A percentile compares a stretch with the other conserved stretches of the same genome.
Evolutionary conservation across 37 sponge, comb jelly and placozoan genomes (phyloP).

Genomic region (Cladorhizidae sp.): DNA sequence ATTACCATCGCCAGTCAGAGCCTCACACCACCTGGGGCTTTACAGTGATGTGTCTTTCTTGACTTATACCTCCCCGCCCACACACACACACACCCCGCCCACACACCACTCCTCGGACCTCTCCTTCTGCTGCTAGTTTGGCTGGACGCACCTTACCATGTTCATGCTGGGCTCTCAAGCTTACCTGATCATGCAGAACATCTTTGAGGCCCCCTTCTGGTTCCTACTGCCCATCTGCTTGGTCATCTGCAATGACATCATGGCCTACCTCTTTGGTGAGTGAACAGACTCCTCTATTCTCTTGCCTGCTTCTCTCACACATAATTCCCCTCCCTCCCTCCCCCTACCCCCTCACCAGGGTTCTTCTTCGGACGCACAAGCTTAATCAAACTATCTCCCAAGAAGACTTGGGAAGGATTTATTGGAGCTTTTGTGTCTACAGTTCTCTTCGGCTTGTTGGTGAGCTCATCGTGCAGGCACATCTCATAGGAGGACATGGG

Average conservation of each 20-base stretch:
- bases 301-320: background rate
- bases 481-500: no score
- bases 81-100: background rate
- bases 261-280: slow-evolving; percentile 94
- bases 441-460: slow-evolving; percentile 82
- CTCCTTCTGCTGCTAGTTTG: slow-evolving; percentile 58
- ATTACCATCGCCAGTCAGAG: no score
- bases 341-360: slow-evolving; percentile 33
- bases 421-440: slow-evolving; percentile 88
- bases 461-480: no score
- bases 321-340: background rate
- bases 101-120: background rate
- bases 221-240: slow-evolving; percentile 90
- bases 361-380: slow-evolving; percentile 95
- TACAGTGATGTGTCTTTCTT: background rate
- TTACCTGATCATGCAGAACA: slow-evolving; percentile 86
- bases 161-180: slow-evolving; percentile 81
- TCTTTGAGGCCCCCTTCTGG: slow-evolving; percentile 89
- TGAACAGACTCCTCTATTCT: background rate
- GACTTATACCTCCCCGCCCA: background rate
- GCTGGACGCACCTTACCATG: slow-evolving; percentile 94
- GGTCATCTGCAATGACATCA: slow-evolving; percentile 98
- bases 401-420: slow-evolving; percentile 99
- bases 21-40: no score
- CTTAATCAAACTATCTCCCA: slow-evolving; percentile 96